These are phyloP conservation scores for Caenorhabditis auriculariae DNA, from an alignment of 2,888 invertebrate species.

Conservation along the genomic window DNA sequence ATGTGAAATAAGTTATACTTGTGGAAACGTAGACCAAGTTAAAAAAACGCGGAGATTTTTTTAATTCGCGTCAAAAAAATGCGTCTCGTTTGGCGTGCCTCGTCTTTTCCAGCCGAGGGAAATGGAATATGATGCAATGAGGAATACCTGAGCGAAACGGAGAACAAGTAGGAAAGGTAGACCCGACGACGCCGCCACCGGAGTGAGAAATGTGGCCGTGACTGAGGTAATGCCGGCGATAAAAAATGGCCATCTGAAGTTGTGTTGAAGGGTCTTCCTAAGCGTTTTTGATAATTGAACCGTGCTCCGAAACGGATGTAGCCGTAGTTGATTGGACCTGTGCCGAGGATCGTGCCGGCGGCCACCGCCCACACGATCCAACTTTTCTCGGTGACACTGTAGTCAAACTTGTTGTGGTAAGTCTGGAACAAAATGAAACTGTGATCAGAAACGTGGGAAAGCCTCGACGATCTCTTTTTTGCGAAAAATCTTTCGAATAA, in stretches of 20 bases:
- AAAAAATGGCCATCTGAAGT: conserved; percentile 45
- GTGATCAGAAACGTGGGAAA: conserved; percentile 2
- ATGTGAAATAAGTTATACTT: no score
- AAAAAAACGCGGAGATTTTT: no score
- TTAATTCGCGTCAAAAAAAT: no score
- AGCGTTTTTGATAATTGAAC: no score
- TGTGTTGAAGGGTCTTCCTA: no score
- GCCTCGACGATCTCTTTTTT: no score
- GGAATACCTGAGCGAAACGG: conserved; percentile 37
- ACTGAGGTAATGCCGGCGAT: conserved; percentile 39
- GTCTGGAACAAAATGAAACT: conserved; percentile 29
- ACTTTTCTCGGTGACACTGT: conserved; percentile 43
- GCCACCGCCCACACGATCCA: conserved; percentile 52
- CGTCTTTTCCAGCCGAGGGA: no score
- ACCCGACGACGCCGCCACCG: conserved; percentile 29
- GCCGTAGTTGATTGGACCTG: conserved; percentile 49
- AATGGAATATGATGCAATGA: neutral
- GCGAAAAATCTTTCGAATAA: neutral
- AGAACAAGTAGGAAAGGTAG: conserved; percentile 28
- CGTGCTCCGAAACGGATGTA: conserved; percentile 50
- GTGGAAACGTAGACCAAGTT: no score
- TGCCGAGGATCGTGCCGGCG: conserved; percentile 49
- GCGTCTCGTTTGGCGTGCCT: no score
- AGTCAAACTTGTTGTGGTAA: conserved; percentile 36
- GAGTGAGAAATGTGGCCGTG: conserved; percentile 33